Evolutionary conservation across 2,888 invertebrate genomes (phyloP).

Genomic region (Gari tellinella): DNA sequence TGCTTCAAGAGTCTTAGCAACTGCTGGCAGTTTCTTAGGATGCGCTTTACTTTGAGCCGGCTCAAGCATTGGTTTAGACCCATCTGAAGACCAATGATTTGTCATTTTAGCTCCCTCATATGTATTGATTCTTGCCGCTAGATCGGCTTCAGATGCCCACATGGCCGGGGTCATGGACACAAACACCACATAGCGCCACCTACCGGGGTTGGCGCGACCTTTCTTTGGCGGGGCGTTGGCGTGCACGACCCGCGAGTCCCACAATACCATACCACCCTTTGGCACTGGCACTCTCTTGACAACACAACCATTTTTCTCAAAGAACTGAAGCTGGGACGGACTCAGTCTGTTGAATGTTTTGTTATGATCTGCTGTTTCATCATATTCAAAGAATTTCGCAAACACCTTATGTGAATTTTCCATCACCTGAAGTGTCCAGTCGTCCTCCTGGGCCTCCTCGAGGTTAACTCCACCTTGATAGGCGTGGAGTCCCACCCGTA

Average conservation of each 20-base stretch:
- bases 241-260: slow-evolving; percentile 76
- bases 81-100: slow-evolving; percentile 69
- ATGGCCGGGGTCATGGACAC: slow-evolving; percentile 74
- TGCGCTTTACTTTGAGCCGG: background rate
- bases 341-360: slow-evolving; percentile 50
- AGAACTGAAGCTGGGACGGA: slow-evolving; percentile 53
- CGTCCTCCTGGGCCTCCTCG: slow-evolving; percentile 67
- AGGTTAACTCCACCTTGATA: slow-evolving; percentile 74
- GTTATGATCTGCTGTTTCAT: slow-evolving; percentile 18
- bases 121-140: slow-evolving; percentile 55
- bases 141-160: slow-evolving; percentile 69
- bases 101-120: slow-evolving; percentile 62
- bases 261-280: slow-evolving; percentile 75
- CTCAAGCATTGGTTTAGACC: background rate
- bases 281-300: slow-evolving; percentile 65
- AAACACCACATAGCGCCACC: slow-evolving; percentile 72
- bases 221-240: slow-evolving; percentile 67
- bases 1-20: no score
- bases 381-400: slow-evolving; percentile 52
- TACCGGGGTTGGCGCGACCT: slow-evolving; percentile 56
- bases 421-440: slow-evolving; percentile 68
- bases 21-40: no score
- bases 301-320: slow-evolving; percentile 53
- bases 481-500: slow-evolving; percentile 67
- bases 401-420: slow-evolving; percentile 64